Conservation (phyloP, 2,888 invertebrate species). For the Diaperis boleti region DNA sequence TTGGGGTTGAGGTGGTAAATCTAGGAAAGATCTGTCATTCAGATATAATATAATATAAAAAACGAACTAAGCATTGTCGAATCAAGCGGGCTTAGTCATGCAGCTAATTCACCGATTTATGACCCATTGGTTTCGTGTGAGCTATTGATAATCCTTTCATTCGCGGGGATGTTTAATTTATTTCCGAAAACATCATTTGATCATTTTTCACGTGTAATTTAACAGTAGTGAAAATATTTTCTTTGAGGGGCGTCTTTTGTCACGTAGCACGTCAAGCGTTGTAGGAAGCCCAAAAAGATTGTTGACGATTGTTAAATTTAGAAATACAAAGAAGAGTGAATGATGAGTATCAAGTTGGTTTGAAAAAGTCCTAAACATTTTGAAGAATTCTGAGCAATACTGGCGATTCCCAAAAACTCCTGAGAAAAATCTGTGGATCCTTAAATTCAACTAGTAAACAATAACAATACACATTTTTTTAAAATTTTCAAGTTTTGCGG, state of each 20-base stretch:
- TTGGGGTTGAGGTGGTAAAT: slow-evolving; percentile 62
- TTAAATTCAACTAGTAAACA: too few relatives aligned
- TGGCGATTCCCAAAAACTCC: too few relatives aligned
- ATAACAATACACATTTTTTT: too few relatives aligned
- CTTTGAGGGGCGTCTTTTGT: slow-evolving; percentile 8
- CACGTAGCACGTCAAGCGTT: slow-evolving; percentile 31
- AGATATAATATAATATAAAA: slow-evolving; percentile 56
- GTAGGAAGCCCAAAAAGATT: slow-evolving; percentile 37
- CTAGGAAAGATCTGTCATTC: slow-evolving; percentile 59
- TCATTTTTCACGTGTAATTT: slow-evolving; percentile 39
- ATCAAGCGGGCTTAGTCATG: slow-evolving; percentile 44
- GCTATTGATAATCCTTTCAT: slow-evolving; percentile 20
- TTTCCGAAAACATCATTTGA: slow-evolving; percentile 34
- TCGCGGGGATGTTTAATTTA: slow-evolving; percentile 30
- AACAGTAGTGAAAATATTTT: slow-evolving; percentile 32
- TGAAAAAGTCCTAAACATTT: too few relatives aligned
- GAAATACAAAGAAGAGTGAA: too few relatives aligned
- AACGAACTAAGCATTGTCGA: slow-evolving; percentile 54
- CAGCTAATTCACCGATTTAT: slow-evolving; percentile 49
- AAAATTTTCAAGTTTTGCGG: too few relatives aligned
- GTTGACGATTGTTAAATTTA: slow-evolving; percentile 43
- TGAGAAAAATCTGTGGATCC: too few relatives aligned
- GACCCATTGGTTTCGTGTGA: slow-evolving; percentile 27
- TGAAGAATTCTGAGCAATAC: too few relatives aligned
- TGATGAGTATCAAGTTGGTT: too few relatives aligned